Evolutionary conservation across 2,113 vertebrate species (phyloP), one percentile per base, ranked within the genome.

Genomic region (Elanus axillaris): DNA sequence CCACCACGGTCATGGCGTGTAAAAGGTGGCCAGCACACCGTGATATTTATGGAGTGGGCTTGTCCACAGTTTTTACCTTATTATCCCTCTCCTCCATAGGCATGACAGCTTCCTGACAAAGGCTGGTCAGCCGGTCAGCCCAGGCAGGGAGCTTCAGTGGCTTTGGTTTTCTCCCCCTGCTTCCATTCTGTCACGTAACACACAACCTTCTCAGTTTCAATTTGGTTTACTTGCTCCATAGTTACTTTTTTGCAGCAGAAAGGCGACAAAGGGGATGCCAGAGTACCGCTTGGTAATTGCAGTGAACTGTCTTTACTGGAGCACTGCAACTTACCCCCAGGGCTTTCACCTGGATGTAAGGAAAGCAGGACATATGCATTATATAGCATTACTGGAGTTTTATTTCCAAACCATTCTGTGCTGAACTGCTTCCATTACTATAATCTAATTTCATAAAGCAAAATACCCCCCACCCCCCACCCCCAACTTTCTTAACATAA

Each of bases 401-500:
- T 60, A 21, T 73, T 43, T 36, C 29, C 38, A 74, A 64, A 64
- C 9, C 21, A 48, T 12, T 64, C 13, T 42, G 26, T n/a, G 17
- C 27, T 84, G 21, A 91, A 55, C 25, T 55, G 7, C 16, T 75
- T 86, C 47, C 43, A n/a, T 58, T 62, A 15, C 7, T 53, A 15
- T 53, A 59, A 23, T 58, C 11, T 67, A 11, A 48, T 72, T 93
- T 62, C 23, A 45, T 27, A 18, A 59, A 80, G 60, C 25, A 78
- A 64, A 52, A 9, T 31, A 25, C 10, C 11, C 2, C 0, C 3
- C 3, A n/a, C n/a, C n/a, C n/a, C n/a, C n/a, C n/a, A n/a, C n/a
- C n/a, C n/a, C 0, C 8, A 59, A 7, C 9, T 64, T 40, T 45
- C 43, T 59, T 2, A 85, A 85, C 16, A 27, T 50, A 74, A 78